Conservation (phyloP, 2,113 vertebrate genomes). For the Vulpes lagopus region DNA sequence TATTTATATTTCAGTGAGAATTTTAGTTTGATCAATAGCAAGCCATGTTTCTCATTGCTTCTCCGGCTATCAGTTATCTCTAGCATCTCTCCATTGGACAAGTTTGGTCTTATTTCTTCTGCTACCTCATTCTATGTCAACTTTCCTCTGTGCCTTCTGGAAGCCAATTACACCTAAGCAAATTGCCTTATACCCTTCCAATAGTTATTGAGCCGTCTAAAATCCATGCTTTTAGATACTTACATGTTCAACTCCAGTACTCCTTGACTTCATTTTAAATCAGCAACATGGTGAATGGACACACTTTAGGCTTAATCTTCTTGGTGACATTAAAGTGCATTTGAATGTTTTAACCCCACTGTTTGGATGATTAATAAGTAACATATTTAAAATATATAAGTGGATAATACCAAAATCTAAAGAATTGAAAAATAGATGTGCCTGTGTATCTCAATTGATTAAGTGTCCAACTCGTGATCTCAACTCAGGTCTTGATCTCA, state of each 20-base stretch:
- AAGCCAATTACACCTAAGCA: background rate
- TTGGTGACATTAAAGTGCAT: background rate
- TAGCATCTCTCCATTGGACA: background rate
- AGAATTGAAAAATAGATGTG: background rate
- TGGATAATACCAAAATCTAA: background rate
- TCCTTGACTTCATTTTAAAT: background rate
- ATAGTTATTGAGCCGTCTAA: background rate
- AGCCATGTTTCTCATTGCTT: rapidly evolving
- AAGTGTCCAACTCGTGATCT: background rate
- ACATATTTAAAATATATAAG: background rate
- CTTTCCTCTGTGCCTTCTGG: background rate
- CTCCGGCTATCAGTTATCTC: background rate
- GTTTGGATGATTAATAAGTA: background rate
- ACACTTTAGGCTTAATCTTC: background rate
- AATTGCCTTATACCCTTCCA: background rate
- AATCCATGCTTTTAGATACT: background rate
- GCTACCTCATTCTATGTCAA: background rate
- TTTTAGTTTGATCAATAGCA: background rate
- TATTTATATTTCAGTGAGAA: background rate
- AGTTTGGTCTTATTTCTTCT: background rate
- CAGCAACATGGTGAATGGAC: background rate
- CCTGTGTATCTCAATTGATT: background rate
- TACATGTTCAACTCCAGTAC: background rate
- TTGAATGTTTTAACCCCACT: background rate
- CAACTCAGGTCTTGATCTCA: background rate